Evolutionary conservation across 1,140 invertebrate genomes (phyloP).

Genomic region (Nomia melanderi): DNA sequence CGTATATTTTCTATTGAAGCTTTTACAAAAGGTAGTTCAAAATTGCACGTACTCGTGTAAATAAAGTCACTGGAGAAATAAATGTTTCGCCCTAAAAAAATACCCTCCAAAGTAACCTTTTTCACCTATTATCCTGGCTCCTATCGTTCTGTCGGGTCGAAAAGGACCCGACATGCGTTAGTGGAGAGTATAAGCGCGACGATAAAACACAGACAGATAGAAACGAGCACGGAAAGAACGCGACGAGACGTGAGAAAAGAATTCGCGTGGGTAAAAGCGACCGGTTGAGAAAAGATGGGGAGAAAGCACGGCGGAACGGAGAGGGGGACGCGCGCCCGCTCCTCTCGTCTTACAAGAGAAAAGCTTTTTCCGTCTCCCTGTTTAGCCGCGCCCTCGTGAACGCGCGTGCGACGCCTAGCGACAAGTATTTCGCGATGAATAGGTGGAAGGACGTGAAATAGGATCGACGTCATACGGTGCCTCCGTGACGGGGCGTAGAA

Average conservation of each 20-base stretch:
- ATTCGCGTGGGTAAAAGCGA: conserved; percentile 41
- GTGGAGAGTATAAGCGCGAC: background rate
- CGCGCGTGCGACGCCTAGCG: conserved; percentile 42
- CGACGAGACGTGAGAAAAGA: conserved; percentile 29
- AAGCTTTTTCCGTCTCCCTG: conserved; percentile 58
- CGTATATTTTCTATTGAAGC: too few relatives aligned
- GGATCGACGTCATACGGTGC: conserved; percentile 30
- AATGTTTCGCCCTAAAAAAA: too few relatives aligned
- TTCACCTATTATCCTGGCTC: too few relatives aligned
- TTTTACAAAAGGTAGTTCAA: too few relatives aligned
- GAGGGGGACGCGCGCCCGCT: conserved; percentile 12
- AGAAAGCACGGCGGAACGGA: background rate
- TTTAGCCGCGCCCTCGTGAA: conserved; percentile 42
- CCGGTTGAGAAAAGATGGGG: background rate
- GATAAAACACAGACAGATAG: too few relatives aligned
- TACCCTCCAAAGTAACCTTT: too few relatives aligned
- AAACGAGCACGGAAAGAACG: background rate
- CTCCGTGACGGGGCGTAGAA: conserved; percentile 18
- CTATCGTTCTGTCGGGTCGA: too few relatives aligned
- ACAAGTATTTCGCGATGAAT: conserved; percentile 62
- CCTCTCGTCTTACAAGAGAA: conserved; percentile 59
- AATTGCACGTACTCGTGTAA: too few relatives aligned
- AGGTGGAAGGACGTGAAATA: conserved; percentile 58
- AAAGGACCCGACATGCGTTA: too few relatives aligned
- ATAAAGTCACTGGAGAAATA: too few relatives aligned